These are phyloP conservation scores for Drosophila kuntzei DNA, from an alignment of 2,888 invertebrate genomes.

Conservation along the genomic window DNA sequence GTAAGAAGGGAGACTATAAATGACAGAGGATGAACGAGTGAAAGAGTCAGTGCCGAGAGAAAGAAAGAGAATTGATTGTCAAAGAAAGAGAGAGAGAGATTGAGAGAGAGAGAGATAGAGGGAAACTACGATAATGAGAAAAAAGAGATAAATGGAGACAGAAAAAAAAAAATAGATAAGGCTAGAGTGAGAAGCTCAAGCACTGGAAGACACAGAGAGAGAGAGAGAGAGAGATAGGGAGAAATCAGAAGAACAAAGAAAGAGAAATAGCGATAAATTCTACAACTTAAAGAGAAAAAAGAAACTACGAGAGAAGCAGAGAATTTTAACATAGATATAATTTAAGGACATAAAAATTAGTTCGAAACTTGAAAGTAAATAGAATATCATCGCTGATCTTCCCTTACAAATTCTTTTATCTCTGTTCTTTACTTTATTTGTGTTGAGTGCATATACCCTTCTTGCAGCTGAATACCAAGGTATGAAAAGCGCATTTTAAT, in stretches of 20 bases:
- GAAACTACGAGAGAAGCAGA: too few species aligned
- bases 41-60: too few species aligned
- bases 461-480: conserved; percentile 17
- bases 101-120: too few species aligned
- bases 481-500: conserved; percentile 65
- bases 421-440: background rate
- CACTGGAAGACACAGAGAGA: background rate
- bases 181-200: background rate
- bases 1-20: too few species aligned
- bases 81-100: too few species aligned
- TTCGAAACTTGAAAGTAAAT: background rate
- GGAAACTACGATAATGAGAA: too few species aligned
- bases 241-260: background rate
- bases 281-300: background rate
- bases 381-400: background rate
- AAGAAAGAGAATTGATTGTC: too few species aligned
- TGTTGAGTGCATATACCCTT: conserved; percentile 2
- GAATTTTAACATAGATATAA: too few species aligned
- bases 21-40: too few species aligned
- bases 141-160: background rate
- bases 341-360: background rate
- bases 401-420: background rate
- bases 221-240: too few species aligned
- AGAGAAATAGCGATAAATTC: too few species aligned
- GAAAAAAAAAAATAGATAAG: background rate